Evolutionary conservation across 2,113 vertebrate species (phyloP).

Genomic region (Ophiodon elongatus): DNA sequence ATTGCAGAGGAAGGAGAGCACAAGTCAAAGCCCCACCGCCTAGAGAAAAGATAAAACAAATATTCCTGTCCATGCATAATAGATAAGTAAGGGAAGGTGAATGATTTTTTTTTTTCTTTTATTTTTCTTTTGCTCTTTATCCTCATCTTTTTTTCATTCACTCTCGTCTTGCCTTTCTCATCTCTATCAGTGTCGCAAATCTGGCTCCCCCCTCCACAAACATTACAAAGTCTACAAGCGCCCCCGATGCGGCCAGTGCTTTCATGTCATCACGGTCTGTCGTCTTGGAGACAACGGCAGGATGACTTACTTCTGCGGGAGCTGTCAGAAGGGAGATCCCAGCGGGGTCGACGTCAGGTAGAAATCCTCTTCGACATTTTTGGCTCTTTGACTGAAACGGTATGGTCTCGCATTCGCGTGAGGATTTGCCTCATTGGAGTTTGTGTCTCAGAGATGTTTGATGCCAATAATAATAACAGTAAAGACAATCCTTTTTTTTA

Average conservation of each 20-base stretch:
- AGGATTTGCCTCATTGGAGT: not conserved
- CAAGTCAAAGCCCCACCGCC: constrained; percentile 3
- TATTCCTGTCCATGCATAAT: constrained; percentile 22
- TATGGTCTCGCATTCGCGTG: constrained; percentile 9
- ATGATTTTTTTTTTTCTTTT: constrained; percentile 24
- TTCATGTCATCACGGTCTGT: constrained; percentile 86
- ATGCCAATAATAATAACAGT: too few relatives aligned
- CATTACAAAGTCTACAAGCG: constrained; percentile 93
- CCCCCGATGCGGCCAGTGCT: constrained; percentile 87
- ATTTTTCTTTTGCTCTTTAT: constrained; percentile 37
- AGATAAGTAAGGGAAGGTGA: constrained; percentile 8
- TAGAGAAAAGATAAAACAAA: constrained; percentile 25
- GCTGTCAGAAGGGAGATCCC: constrained; percentile 88
- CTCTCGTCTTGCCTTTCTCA: constrained; percentile 10
- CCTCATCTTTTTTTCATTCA: constrained; percentile 27
- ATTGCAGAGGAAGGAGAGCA: not conserved
- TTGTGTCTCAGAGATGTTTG: not conserved
- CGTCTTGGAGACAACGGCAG: constrained; percentile 91
- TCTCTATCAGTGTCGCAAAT: constrained; percentile 87
- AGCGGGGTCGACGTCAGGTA: constrained; percentile 85
- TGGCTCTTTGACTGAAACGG: constrained; percentile 21
- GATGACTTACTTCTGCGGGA: constrained; percentile 94
- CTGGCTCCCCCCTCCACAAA: constrained; percentile 85
- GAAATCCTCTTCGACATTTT: constrained; percentile 24
- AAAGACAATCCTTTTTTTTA: not conserved